phyloP scores from a whole-genome alignment of 2,797 vertebrate species.

The Potorous gilbertii region DNA sequence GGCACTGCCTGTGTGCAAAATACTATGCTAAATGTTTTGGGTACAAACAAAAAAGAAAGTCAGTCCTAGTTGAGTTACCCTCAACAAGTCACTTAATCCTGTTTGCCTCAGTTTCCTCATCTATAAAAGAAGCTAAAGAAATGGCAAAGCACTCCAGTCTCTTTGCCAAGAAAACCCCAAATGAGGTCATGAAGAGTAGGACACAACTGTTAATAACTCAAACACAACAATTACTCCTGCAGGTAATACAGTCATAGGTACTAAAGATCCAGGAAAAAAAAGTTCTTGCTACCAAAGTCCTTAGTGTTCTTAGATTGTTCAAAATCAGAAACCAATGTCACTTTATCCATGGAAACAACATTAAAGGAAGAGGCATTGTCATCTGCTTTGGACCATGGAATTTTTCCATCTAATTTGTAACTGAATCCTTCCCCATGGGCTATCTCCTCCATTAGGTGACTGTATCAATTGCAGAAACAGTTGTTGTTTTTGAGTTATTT shows the following conservation, averaged over 20 bases:
- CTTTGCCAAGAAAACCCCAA: too few relatives aligned
- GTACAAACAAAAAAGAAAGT: not conserved
- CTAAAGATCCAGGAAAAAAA: not conserved
- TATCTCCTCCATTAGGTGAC: not conserved
- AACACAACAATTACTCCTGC: too few relatives aligned
- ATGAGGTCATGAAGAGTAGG: too few relatives aligned
- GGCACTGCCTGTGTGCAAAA: not conserved
- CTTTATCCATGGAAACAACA: not conserved
- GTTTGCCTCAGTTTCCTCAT: too few relatives aligned
- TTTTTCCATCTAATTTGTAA: not conserved
- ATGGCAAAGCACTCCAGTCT: too few relatives aligned
- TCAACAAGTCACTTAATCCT: too few relatives aligned
- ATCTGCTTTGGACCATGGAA: not conserved
- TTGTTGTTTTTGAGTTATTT: not conserved
- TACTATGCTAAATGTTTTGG: not conserved
- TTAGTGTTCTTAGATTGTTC: not conserved
- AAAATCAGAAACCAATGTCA: not conserved
- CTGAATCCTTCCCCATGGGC: not conserved
- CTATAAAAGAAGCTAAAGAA: too few relatives aligned
- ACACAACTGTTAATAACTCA: too few relatives aligned
- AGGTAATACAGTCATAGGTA: too few relatives aligned
- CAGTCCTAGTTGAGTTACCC: too few relatives aligned
- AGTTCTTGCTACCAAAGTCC: not conserved
- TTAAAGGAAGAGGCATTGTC: not conserved
- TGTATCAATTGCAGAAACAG: not conserved